Evolutionary conservation across 2,797 vertebrate genomes (phyloP), one percentile per base, ranked within the genome.

Genomic region (Gymnoscopelus braueri): DNA sequence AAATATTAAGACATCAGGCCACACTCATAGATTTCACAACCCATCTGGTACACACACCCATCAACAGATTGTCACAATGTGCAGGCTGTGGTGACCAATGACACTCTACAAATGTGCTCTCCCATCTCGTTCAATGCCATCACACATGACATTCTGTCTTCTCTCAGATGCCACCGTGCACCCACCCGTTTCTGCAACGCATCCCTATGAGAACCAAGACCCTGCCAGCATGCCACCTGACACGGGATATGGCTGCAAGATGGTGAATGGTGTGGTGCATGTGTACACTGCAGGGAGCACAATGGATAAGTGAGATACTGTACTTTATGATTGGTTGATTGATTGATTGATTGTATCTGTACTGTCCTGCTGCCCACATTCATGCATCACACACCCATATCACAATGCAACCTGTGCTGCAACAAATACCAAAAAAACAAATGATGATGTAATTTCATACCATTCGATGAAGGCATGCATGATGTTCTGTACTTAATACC

Each of bases 171-270:
- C 94, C 50, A 94, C 95, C 0, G 95, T 98, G 58, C 96, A 97
- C 74, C 95, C 96, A 0, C 96, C 96, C 0, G 96, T 94, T 0
- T 94, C 96, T 0, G 88, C 94, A 51, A 95, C 94, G 15, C 97
- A 98, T 78, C 97, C 97, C 0, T 99, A 98, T 0, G 96, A 97
- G 80, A 91, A 77, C 64, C 96, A 93, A 70, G 95, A 98, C 69
- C 94, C 93, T 3, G 91, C 83, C 57, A 91, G 87, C 32, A 95
- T 98, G 95, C 97, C 97, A 0, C 74, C 79, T 0, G 96, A 98
- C 69, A 86, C 94, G 53, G 96, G 94, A 75, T 95, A 96, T 0
- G 95, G 93, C 23, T 94, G 97, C 83, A 94, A 94, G 82, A 97
- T 98, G 97, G 93, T 97, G 73, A 90, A 85, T 0, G 97, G 97